Base-by-base conservation (phyloP, 1,140 invertebrate genomes). In the Ephestia elutella region DNA sequence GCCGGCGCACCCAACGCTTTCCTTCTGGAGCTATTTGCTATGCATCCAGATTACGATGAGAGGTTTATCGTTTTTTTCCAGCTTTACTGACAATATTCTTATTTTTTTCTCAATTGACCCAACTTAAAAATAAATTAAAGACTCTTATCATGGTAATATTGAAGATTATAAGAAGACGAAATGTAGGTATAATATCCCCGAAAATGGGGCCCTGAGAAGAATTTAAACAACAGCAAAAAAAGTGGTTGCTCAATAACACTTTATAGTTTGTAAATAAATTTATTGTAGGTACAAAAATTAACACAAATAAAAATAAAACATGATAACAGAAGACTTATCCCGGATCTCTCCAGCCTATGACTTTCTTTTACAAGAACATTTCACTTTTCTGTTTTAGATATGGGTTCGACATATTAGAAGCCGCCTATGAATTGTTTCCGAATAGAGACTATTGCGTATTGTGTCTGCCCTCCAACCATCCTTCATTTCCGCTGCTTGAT, bases 351-450 rank as follows among this genome's bases (percentile, higher is more conserved):
- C n/a, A n/a, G n/a, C n/a, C n/a, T n/a, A 32, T 32, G 30, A 32
- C 9, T 32, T 11, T 32, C 9, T 32, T 4, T 32, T 32, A 11
- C 3, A 32, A 5, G 3, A 8, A 28, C 15, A 18, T 48, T 32
- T 17, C 38, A 38, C 15, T 60, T 21, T 66, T 65, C 17, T 57
- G 7, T 66, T 54, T 58, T 5, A 88, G 86, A 49, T 82, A 79
- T 53, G 85, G 83, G 4, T 89, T 82, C 57, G 82, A 92, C 65
- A 91, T 94, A 62, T 75, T 94, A 9, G 88, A 91, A 66, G 91
- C 91, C 20, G 90, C 92, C 0, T 95, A 93, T 72, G 90, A 93
- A 59, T 79, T 92, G 58, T 95, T 93, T 68, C 92, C 93, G 0
- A 87, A 92, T 21, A 70, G 89, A 57, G 92, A 94, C 55, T 95